Evolutionary conservation across 2,113 vertebrate genomes (phyloP).

Genomic region (Charadrius vociferus): DNA sequence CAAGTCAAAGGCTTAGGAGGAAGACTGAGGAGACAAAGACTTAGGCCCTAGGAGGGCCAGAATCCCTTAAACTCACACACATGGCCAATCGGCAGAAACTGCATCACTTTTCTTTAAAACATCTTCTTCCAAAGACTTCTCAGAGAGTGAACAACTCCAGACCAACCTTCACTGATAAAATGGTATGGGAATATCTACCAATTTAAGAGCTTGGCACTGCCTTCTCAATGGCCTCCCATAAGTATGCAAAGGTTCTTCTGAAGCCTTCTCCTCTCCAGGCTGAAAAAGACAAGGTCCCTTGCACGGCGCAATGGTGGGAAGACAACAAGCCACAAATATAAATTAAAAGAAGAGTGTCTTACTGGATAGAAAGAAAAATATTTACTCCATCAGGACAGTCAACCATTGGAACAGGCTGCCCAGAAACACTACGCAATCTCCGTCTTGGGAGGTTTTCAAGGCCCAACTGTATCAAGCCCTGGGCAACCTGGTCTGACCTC

Average conservation of each 20-base stretch:
- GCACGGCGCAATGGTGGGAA: not conserved
- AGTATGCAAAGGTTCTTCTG: not conserved
- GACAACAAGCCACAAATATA: not conserved
- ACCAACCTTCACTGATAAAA: not conserved
- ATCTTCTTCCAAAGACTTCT: not conserved
- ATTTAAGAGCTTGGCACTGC: not conserved
- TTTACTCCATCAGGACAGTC: not conserved
- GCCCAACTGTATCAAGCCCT: not conserved
- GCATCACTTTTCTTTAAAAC: not conserved
- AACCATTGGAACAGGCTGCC: not conserved
- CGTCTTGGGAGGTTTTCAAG: not conserved
- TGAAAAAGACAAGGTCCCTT: not conserved
- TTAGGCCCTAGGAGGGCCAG: not conserved
- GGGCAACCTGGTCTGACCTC: not conserved
- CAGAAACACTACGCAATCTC: not conserved
- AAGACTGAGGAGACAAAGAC: not conserved
- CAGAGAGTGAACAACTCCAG: not conserved
- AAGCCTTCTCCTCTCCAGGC: not conserved
- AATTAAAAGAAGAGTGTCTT: not conserved
- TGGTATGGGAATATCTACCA: not conserved
- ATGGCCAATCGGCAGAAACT: rapidly evolving
- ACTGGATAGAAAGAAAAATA: not conserved
- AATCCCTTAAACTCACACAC: not conserved
- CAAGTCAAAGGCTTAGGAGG: not conserved
- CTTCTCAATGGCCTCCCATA: not conserved